These are phyloP conservation scores for Lydus trimaculatus DNA, from an alignment of 2,888 invertebrate species.

Conservation along the genomic window DNA sequence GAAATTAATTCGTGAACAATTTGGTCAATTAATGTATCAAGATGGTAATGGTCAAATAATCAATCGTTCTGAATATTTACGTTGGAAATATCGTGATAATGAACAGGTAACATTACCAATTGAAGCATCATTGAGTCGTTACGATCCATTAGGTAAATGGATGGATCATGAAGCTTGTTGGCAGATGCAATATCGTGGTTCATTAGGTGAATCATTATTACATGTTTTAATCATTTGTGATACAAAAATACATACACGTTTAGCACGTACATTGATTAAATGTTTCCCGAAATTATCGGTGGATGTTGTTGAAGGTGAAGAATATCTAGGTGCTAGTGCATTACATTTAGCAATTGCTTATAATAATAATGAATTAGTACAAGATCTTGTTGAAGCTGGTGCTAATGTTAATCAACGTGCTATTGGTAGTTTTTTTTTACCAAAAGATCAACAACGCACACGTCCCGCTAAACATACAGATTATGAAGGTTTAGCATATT, in stretches of 20 bases:
- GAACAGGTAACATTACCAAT: constrained; percentile 87
- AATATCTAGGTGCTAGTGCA: constrained; percentile 93
- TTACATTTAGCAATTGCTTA: constrained; percentile 97
- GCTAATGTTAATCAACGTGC: constrained; percentile 93
- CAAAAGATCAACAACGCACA: constrained; percentile 88
- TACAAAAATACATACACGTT: constrained; percentile 78
- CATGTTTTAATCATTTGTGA: constrained; percentile 96
- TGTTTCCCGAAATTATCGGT: constrained; percentile 90
- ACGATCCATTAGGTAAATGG: constrained; percentile 90
- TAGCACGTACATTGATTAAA: constrained; percentile 89
- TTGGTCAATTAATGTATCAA: constrained; percentile 87
- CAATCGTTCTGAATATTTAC: constrained; percentile 85
- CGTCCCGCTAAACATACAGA: constrained; percentile 84
- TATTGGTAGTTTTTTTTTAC: constrained; percentile 95
- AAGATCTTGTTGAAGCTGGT: constrained; percentile 90
- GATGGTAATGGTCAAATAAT: constrained; percentile 85
- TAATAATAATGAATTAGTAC: constrained; percentile 93
- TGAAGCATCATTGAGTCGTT: constrained; percentile 82
- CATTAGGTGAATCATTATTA: constrained; percentile 92
- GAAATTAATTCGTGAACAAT: constrained; percentile 84
- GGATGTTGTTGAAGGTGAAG: constrained; percentile 97
- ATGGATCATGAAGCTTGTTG: constrained; percentile 93
- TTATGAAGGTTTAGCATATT: constrained; percentile 95
- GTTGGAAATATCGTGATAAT: constrained; percentile 90
- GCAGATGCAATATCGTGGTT: constrained; percentile 97